phyloP scores from a whole-genome alignment of 2,797 vertebrate species.

The Rhinatrema bivittatum region DNA sequence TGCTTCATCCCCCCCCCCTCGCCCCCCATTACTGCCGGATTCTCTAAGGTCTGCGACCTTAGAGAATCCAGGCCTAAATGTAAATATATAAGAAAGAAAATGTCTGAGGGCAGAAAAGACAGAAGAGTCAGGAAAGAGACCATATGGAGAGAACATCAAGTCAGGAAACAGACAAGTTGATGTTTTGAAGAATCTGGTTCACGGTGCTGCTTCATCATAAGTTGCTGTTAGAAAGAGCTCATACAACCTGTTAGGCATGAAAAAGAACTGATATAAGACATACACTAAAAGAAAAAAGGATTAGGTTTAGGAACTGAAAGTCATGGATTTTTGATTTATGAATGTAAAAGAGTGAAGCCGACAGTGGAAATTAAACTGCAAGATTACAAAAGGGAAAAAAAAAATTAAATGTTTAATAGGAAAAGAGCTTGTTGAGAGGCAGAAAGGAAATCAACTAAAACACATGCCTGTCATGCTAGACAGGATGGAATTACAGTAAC shows the following conservation, averaged over 20 bases:
- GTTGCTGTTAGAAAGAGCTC: slow-evolving; percentile 1
- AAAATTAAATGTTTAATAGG: slow-evolving; percentile 1
- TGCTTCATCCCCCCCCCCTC: no score
- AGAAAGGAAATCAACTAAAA: background rate
- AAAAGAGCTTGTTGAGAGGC: background rate
- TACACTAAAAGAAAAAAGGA: background rate
- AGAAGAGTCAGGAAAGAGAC: no score
- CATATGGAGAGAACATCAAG: no score
- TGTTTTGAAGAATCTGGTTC: background rate
- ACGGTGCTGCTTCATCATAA: background rate
- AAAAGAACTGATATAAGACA: background rate
- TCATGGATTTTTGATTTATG: slow-evolving; percentile 1
- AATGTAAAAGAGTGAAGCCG: background rate
- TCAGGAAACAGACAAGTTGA: no score
- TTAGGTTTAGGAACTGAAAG: background rate
- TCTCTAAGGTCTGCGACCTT: no score
- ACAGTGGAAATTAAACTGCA: slow-evolving; percentile 4
- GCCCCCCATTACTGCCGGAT: no score
- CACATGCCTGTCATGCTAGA: background rate
- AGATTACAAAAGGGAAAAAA: slow-evolving; percentile 2
- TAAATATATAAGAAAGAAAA: no score
- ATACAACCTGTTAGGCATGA: slow-evolving; percentile 1
- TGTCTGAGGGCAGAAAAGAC: no score
- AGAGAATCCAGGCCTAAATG: no score
- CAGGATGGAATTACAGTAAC: background rate